Conservation (phyloP, 2,113 vertebrate species). For the Pituophis catenifer region DNA sequence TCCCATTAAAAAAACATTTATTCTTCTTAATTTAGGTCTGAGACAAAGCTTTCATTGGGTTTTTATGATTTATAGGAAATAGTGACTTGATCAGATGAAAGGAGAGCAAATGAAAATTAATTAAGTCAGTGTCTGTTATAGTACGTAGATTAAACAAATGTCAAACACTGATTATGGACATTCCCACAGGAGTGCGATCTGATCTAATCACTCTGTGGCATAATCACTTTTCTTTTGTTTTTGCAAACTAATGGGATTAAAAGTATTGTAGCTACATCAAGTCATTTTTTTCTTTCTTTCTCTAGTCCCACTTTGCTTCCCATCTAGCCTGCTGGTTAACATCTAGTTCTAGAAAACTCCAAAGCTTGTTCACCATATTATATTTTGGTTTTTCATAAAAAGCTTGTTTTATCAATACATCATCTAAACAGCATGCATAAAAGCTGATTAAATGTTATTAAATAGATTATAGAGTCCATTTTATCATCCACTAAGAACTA, state of each 20-base stretch:
- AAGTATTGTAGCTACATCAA: not conserved
- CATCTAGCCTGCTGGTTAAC: not conserved
- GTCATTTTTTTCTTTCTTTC: not conserved
- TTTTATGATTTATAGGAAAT: conserved; percentile 13
- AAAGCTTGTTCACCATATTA: not conserved
- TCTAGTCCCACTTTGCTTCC: not conserved
- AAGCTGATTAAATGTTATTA: not conserved
- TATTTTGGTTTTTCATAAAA: not conserved
- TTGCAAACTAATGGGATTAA: conserved; percentile 11
- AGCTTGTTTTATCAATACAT: not conserved
- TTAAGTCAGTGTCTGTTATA: conserved; percentile 15
- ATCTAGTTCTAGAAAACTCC: not conserved
- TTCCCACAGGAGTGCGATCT: not conserved
- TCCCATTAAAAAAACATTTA: not conserved
- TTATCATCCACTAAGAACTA: not conserved
- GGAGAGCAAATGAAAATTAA: conserved; percentile 18
- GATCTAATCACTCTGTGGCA: conserved; percentile 13
- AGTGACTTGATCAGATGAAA: not conserved
- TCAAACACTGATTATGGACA: conserved; percentile 22
- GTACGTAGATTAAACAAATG: conserved; percentile 7
- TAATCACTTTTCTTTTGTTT: conserved; percentile 23
- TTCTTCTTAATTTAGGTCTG: conserved; percentile 3
- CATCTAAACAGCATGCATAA: not conserved
- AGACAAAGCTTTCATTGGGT: not conserved
- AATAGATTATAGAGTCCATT: not conserved